These are phyloP conservation scores for Smutsia gigantea DNA, from an alignment of 2,797 vertebrate genomes.

Conservation along the genomic window DNA sequence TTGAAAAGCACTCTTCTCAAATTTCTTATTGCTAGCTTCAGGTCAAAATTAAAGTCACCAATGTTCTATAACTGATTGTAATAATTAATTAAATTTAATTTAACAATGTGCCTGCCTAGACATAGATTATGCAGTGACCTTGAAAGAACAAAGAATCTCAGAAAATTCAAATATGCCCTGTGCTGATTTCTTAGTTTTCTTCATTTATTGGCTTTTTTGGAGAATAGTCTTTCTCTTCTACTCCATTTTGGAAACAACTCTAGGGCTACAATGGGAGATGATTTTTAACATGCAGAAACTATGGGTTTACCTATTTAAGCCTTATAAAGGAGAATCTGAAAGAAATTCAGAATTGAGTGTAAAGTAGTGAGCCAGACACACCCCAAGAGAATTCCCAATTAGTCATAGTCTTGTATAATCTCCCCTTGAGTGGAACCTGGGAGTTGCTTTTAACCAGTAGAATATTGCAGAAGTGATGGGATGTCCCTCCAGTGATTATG, in stretches of 20 bases:
- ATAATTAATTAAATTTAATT: slow-evolving; percentile 74
- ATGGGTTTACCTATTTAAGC: background rate
- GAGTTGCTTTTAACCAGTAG: background rate
- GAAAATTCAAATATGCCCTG: slow-evolving; percentile 71
- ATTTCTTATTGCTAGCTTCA: background rate
- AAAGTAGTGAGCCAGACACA: background rate
- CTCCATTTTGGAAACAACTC: slow-evolving; percentile 1
- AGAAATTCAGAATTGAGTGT: background rate
- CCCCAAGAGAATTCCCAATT: no score
- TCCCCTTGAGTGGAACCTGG: background rate
- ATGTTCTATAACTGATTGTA: slow-evolving; percentile 41
- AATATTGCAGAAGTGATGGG: background rate
- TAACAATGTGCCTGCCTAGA: slow-evolving; percentile 57
- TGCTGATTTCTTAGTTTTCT: slow-evolving; percentile 74
- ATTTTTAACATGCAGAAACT: background rate
- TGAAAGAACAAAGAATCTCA: slow-evolving; percentile 73
- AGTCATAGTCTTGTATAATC: background rate
- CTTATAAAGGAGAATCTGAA: background rate
- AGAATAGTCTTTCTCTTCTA: slow-evolving; percentile 36
- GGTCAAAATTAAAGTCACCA: background rate
- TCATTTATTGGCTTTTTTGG: slow-evolving; percentile 52
- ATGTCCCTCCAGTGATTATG: background rate
- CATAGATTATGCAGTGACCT: slow-evolving; percentile 55
- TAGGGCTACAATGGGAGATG: background rate
- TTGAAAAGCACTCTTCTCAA: slow-evolving; percentile 18